phyloP scores from a whole-genome alignment of 1,140 invertebrate genomes.

The Saccostrea echinata region DNA sequence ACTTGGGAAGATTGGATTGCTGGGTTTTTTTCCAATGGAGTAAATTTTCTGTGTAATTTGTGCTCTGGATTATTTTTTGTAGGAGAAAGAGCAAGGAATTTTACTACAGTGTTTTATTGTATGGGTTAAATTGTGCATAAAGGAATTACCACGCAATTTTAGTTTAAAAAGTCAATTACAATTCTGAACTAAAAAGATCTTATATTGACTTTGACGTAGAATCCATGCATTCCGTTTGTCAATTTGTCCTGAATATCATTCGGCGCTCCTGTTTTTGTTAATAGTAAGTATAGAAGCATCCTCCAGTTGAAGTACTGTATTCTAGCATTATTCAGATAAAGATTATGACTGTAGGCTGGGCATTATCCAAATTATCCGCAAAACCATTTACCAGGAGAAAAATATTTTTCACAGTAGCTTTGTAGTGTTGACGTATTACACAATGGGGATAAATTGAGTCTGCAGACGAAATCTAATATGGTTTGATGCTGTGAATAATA shows the following conservation, averaged over 20 bases:
- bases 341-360: neutral
- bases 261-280: neutral
- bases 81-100: too few relatives aligned
- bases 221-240: neutral
- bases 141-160: neutral
- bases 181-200: too few relatives aligned
- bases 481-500: neutral
- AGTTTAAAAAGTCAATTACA: neutral
- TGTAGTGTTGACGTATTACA: neutral
- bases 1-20: too few relatives aligned
- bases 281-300: neutral
- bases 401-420: conserved; percentile 20
- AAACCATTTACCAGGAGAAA: neutral
- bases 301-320: neutral
- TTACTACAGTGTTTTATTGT: neutral
- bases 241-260: neutral
- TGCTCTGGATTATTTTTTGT: too few relatives aligned
- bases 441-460: neutral
- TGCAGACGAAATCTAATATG: neutral
- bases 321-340: neutral
- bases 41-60: too few relatives aligned
- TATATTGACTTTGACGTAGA: too few relatives aligned
- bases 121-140: neutral
- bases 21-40: too few relatives aligned
- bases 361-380: neutral